Base-by-base conservation (phyloP, 1,140 invertebrate species). In the Cyrtorhinus lividipennis region DNA sequence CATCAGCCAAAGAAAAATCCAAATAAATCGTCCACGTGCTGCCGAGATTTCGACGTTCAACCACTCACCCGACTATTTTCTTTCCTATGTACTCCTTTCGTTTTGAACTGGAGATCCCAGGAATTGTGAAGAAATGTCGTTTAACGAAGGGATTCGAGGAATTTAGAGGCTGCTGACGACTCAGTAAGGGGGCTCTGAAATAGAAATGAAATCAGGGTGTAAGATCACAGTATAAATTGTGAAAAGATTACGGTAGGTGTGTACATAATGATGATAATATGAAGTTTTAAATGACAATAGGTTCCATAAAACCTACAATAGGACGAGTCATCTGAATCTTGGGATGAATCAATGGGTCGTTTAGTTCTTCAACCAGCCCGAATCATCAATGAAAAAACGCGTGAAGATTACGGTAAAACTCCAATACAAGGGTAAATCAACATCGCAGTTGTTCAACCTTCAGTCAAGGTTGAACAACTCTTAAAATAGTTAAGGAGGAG, bases 31-130 rank as follows among this genome's bases (percentile, higher is more conserved):
- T n/a, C 8, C 5, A 26, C 59, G 2, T n/a, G n/a, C n/a, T n/a
- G n/a, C n/a, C n/a, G n/a, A n/a, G n/a, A n/a, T n/a, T n/a, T n/a
- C n/a, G n/a, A n/a, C n/a, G n/a, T 8, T 44, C 38, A 44, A 10
- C 38, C 13, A 61, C 53, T 66, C 27, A 67, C 66, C 66, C 66
- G 23, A 67, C 61, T 18, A 67, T 48, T 65, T 67, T 67, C 27
- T 38, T 65, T 24, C 66, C 66, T 13, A 24, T 38, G 46, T 65
- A 67, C 30, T 67, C 61, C 53, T 64, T 67, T 56, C 24, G 18
- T 56, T 64, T 56, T 5, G 48, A 53, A 56, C 44, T 48, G 2
- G 24, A 2, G 46, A 53, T 53, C 2, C 63, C 63, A 53, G 63
- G 63, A 26, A 64, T 24, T 10, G 63, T 64, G 25, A 64, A 64